These are phyloP conservation scores for Sylvicola cinctus DNA, from an alignment of 2,888 invertebrate genomes.

Conservation along the genomic window DNA sequence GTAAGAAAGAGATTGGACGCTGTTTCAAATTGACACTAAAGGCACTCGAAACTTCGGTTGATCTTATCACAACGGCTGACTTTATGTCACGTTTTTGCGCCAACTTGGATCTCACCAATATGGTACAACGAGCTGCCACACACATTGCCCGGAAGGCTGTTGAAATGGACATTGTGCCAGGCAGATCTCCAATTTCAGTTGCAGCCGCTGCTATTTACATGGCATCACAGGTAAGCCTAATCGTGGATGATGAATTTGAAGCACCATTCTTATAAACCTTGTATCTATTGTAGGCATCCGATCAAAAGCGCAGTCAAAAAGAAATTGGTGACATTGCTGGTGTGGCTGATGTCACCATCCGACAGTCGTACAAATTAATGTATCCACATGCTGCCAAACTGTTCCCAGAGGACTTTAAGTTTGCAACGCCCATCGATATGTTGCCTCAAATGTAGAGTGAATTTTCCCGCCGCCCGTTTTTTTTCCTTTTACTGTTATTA, in stretches of 20 bases:
- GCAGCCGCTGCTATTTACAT: slow-evolving; percentile 99
- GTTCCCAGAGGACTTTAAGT: slow-evolving; percentile 93
- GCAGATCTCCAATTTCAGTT: slow-evolving; percentile 94
- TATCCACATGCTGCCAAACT: slow-evolving; percentile 79
- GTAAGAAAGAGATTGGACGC: slow-evolving; percentile 96
- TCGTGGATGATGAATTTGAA: slow-evolving; percentile 4
- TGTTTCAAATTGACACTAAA: slow-evolving; percentile 95
- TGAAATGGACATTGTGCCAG: slow-evolving; percentile 91
- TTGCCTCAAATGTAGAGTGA: slow-evolving; percentile 70
- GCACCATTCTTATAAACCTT: background rate
- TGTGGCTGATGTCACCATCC: slow-evolving; percentile 93
- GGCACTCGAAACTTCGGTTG: slow-evolving; percentile 89
- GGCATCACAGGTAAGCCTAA: slow-evolving; percentile 70
- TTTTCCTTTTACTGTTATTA: no score
- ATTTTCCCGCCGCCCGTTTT: no score
- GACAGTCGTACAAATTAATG: slow-evolving; percentile 95
- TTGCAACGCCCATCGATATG: slow-evolving; percentile 83
- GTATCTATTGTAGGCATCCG: slow-evolving; percentile 49
- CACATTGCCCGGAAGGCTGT: slow-evolving; percentile 93
- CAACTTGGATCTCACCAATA: slow-evolving; percentile 72
- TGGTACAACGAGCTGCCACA: slow-evolving; percentile 84
- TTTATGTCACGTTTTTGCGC: slow-evolving; percentile 99
- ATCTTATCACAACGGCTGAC: slow-evolving; percentile 93
- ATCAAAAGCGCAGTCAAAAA: slow-evolving; percentile 84
- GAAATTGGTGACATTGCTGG: slow-evolving; percentile 98